phyloP scores from a whole-genome alignment of 2,797 vertebrate genomes.

The Pseudochirops cupreus region DNA sequence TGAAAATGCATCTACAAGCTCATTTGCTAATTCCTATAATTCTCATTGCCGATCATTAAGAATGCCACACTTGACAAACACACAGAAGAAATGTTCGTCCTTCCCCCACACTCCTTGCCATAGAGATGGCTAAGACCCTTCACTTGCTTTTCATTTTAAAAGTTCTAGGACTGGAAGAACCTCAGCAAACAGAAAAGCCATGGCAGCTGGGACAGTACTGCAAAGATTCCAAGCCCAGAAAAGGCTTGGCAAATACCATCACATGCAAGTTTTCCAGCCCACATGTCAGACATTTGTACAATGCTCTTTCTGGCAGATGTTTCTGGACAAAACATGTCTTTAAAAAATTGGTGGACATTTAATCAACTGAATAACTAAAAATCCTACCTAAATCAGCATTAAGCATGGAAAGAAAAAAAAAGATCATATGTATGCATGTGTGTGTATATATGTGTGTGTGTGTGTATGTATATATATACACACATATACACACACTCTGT shows the following conservation, averaged over 20 bases:
- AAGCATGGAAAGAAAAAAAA: slow-evolving; percentile 47
- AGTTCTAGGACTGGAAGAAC: slow-evolving; percentile 14
- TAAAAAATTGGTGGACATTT: slow-evolving; percentile 46
- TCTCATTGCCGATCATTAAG: slow-evolving; percentile 19
- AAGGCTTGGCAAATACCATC: slow-evolving; percentile 9
- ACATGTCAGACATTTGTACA: slow-evolving; percentile 29
- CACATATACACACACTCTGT: too few species aligned
- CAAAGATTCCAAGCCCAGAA: slow-evolving; percentile 32
- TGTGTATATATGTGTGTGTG: too few species aligned
- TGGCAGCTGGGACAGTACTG: slow-evolving; percentile 11
- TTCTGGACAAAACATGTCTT: slow-evolving; percentile 22
- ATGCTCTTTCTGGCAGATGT: neutral
- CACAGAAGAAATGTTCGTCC: neutral
- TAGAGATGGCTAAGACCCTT: neutral
- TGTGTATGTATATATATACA: too few species aligned
- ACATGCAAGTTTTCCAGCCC: slow-evolving; percentile 33
- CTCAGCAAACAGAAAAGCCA: slow-evolving; percentile 50
- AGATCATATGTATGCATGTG: neutral
- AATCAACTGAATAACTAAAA: slow-evolving; percentile 53
- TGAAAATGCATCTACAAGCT: slow-evolving; percentile 15
- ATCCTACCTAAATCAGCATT: slow-evolving; percentile 23
- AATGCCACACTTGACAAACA: slow-evolving; percentile 29
- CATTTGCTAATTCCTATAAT: slow-evolving; percentile 32
- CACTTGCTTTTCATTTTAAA: neutral
- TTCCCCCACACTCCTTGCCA: neutral